Evolutionary conservation across 2,888 invertebrate species (phyloP).

Genomic region (Synanthedon tipuliformis): DNA sequence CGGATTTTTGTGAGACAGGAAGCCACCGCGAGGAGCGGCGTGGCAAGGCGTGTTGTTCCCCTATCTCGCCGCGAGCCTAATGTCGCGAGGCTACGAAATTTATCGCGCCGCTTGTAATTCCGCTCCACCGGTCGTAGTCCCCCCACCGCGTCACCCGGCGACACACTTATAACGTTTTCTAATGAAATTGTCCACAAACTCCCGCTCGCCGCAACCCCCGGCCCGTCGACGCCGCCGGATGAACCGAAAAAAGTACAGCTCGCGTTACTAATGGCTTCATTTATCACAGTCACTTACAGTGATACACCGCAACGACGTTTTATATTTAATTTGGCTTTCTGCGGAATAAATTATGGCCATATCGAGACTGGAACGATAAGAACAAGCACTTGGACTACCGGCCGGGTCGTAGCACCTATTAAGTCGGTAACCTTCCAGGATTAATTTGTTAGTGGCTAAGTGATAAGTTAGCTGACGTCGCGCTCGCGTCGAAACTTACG

Average conservation of each 20-base stretch:
- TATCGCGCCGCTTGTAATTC: conserved; percentile 65
- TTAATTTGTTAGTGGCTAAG: conserved; percentile 60
- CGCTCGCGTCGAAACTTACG: conserved; percentile 33
- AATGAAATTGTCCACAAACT: conserved; percentile 70
- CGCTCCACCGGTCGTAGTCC: conserved; percentile 32
- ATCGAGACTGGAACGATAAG: conserved; percentile 58
- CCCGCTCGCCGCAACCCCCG: conserved; percentile 55
- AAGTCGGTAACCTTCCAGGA: conserved; percentile 53
- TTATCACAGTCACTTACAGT: conserved; percentile 70
- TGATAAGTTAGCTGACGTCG: conserved; percentile 49
- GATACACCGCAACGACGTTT: conserved; percentile 69
- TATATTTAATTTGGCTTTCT: conserved; percentile 68
- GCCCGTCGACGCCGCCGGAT: conserved; percentile 61
- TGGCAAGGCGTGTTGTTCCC: conserved; percentile 15
- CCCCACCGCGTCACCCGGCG: conserved; percentile 53
- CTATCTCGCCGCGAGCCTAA: conserved; percentile 52
- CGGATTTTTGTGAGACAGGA: conserved; percentile 29
- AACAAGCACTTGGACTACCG: conserved; percentile 55
- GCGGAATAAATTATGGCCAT: conserved; percentile 64
- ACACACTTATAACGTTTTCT: conserved; percentile 68
- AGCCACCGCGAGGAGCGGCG: conserved; percentile 15
- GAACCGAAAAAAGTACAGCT: conserved; percentile 69
- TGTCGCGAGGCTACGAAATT: conserved; percentile 63
- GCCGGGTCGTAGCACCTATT: conserved; percentile 43
- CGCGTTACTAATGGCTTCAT: conserved; percentile 70